Percentiles rank a stretch among this genome's conserved stretches.
phyloP scores from a whole-genome alignment of 2,888 invertebrate genomes.

The Priocnemis perturbator region DNA sequence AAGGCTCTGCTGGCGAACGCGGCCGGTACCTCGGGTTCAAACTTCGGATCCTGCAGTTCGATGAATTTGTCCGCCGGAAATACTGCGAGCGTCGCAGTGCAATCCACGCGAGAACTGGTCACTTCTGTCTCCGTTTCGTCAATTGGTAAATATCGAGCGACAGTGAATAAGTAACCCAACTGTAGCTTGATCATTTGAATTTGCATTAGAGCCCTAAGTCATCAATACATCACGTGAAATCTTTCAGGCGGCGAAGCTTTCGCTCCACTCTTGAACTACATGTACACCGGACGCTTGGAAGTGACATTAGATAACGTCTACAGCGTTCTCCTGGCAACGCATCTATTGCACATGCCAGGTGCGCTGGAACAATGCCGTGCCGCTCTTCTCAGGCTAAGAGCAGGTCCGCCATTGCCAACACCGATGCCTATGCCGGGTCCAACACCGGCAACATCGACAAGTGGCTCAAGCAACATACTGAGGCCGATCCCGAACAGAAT shows the following conservation, averaged over 20 bases:
- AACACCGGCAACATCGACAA: constrained; percentile 54
- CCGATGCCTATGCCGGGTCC: constrained; percentile 51
- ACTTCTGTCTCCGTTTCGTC: constrained; percentile 71
- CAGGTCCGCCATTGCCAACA: constrained; percentile 71
- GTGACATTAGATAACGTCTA: constrained; percentile 84
- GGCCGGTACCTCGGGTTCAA: constrained; percentile 35
- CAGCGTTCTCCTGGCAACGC: constrained; percentile 83
- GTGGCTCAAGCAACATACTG: constrained; percentile 58
- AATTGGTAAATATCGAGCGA: constrained; percentile 64
- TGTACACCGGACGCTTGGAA: constrained; percentile 85
- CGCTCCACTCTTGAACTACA: constrained; percentile 83
- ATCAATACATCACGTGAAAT: too few species aligned
- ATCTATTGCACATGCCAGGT: constrained; percentile 84
- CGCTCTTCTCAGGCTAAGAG: constrained; percentile 78
- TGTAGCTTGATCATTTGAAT: too few species aligned
- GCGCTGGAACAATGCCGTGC: constrained; percentile 82
- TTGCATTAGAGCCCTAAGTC: too few species aligned
- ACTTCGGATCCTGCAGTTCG: constrained; percentile 32
- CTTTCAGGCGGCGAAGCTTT: constrained; percentile 76
- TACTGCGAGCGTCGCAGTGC: constrained; percentile 21
- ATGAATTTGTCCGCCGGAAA: constrained; percentile 48
- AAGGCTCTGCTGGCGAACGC: constrained; percentile 79
- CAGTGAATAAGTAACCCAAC: background rate
- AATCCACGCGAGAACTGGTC: constrained; percentile 47
- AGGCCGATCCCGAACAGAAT: constrained; percentile 71